A percentile compares a stretch with the other conserved stretches of the same genome.
phyloP scores from a whole-genome alignment of 37 sponge, comb jelly and placozoan species.

The Haliclona indistincta region DNA sequence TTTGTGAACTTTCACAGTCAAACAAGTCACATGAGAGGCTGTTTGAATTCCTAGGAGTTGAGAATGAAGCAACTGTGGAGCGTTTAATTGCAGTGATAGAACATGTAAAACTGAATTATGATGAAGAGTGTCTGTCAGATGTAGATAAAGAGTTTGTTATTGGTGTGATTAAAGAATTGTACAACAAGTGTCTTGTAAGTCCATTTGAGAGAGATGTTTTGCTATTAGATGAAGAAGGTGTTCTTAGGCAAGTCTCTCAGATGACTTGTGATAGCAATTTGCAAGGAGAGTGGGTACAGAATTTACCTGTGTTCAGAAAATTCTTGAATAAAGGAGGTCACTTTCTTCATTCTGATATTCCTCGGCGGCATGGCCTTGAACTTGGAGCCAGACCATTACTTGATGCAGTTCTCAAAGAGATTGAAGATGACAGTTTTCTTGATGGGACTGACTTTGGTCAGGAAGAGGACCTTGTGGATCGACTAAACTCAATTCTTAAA shows the following conservation, averaged over 20 bases:
- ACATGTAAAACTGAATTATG: neutral
- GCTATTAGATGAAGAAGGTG: constrained; percentile 32
- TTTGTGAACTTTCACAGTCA: constrained; percentile 28
- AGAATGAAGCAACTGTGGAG: neutral
- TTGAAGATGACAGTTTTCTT: constrained; percentile 35
- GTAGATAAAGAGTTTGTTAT: constrained; percentile 15
- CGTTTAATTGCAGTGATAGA: neutral
- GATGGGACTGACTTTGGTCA: constrained; percentile 76
- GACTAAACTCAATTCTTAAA: constrained; percentile 60
- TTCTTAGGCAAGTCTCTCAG: constrained; percentile 31
- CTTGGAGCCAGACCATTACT: constrained; percentile 40
- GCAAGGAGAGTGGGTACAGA: constrained; percentile 12
- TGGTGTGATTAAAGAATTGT: neutral
- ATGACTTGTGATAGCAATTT: constrained; percentile 32
- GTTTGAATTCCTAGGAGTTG: constrained; percentile 41
- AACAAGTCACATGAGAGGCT: constrained; percentile 9
- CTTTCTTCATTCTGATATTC: constrained; percentile 34
- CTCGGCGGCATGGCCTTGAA: constrained; percentile 9
- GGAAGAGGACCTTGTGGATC: constrained; percentile 69
- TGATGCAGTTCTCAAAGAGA: constrained; percentile 30
- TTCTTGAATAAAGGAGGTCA: constrained; percentile 5
- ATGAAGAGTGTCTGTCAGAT: constrained; percentile 5
- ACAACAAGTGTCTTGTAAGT: no score
- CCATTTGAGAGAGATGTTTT: neutral
- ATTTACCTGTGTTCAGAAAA: neutral